Base-by-base conservation (phyloP, 2,113 vertebrate species). In the Oreochromis niloticus region DNA sequence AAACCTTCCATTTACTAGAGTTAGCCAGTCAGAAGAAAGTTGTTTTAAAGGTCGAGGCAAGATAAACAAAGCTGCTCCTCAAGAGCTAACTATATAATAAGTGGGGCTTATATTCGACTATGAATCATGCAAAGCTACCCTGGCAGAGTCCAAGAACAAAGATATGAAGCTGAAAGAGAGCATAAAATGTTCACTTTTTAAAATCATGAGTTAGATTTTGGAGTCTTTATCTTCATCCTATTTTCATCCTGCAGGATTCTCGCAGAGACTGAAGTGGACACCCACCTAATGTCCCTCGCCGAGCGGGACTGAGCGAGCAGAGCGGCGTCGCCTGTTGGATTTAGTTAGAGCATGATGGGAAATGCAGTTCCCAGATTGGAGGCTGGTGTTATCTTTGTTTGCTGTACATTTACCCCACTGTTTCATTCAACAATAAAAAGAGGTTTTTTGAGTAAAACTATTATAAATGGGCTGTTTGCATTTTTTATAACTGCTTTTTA, bases 281-380 rank as follows among this genome's bases (percentile, higher is more conserved):
- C 95, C 88, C 98, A 99, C 92, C 98, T 99, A 90, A 97, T 99
- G 95, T 95, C 98, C 94, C 96, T 99, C 96, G 97, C 98, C 88
- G 98, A 99, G 95, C 97, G 98, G 94, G 98, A 99, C 97, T 98
- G 97, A 97, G 86, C 81, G 22, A 85, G 82, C 87, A 94, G 93
- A 96, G 94, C 92, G 88, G 81, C 79, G 55, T 63, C 85, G 39
- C 68, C 83, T 66, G 68, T 89, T 79, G 89, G 92, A 88, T 73
- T 86, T 80, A 89, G 61, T 83, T 85, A 83, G 89, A 91, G 93
- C 94, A 94, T 94, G 94, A 93, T 93, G 94, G 93, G 93, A 95
- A 83, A 82, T 89, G 85, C 83, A 91, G 73, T 91, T 91, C 90
- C 89, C 87, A 92, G 88, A 79, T 52, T 6, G 83, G 84, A 94